Percentiles rank a stretch among this genome's conserved stretches.
These are phyloP conservation scores for Pachliopta kotzebuea DNA, from an alignment of 2,888 invertebrate species.

Conservation along the genomic window DNA sequence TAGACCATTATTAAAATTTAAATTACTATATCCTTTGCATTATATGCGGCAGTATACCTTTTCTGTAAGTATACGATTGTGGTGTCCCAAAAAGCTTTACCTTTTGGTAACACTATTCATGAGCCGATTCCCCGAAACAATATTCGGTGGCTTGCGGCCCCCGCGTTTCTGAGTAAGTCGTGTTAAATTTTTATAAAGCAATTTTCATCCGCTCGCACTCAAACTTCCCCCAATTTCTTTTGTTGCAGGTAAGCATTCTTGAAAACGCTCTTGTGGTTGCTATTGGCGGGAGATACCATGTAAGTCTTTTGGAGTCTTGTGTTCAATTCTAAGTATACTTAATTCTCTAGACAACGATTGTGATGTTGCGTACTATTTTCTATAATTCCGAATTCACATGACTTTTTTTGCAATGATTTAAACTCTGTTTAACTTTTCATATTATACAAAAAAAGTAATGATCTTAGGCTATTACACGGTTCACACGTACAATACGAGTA, in stretches of 20 bases:
- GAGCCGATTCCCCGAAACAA: constrained; percentile 7
- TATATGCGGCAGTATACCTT: too few relatives aligned
- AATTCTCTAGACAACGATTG: neutral
- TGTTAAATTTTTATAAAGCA: constrained; percentile 22
- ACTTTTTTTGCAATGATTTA: too few relatives aligned
- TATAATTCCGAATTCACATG: too few relatives aligned
- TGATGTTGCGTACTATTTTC: too few relatives aligned
- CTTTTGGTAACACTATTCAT: constrained; percentile 12
- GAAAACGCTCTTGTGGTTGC: neutral
- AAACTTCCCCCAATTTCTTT: constrained; percentile 12
- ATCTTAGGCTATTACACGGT: constrained; percentile 2
- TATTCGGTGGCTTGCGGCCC: constrained; percentile 13
- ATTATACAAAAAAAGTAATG: neutral
- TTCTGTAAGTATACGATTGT: neutral
- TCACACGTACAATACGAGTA: constrained; percentile 1
- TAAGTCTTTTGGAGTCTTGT: neutral
- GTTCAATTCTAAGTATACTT: neutral
- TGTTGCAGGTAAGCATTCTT: constrained; percentile 26
- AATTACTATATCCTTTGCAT: too few relatives aligned
- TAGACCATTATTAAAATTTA: too few relatives aligned
- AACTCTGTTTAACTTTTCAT: too few relatives aligned
- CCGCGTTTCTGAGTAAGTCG: constrained; percentile 17
- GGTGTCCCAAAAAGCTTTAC: neutral
- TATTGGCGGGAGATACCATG: constrained; percentile 1
- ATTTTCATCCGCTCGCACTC: constrained; percentile 12